Evolutionary conservation across 2,888 invertebrate species (phyloP).

Genomic region (Axea sp.): DNA sequence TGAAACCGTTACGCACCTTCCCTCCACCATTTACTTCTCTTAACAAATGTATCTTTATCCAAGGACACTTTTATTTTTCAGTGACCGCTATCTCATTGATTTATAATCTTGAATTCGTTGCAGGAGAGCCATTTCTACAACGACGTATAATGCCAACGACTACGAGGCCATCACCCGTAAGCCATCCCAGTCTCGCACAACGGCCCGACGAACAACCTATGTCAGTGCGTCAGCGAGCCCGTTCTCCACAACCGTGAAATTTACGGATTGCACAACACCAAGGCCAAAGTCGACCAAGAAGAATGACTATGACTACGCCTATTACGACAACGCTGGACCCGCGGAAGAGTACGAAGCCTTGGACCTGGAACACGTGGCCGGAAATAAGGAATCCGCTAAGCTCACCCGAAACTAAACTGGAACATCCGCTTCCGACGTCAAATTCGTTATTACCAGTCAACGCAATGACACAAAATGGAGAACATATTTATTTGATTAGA

Average conservation of each 20-base stretch:
- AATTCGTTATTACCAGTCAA: constrained; percentile 42
- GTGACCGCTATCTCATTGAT: too few relatives aligned
- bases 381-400: constrained; percentile 76
- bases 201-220: constrained; percentile 76
- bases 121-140: constrained; percentile 71
- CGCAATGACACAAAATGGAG: constrained; percentile 18
- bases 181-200: constrained; percentile 70
- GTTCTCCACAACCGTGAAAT: constrained; percentile 73
- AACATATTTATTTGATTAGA: constrained; percentile 45
- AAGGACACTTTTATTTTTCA: background rate
- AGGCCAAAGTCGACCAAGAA: constrained; percentile 79
- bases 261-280: constrained; percentile 73
- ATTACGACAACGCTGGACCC: constrained; percentile 85
- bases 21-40: too few relatives aligned
- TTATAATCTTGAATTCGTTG: constrained; percentile 16
- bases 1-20: too few relatives aligned
- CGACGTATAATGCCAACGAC: constrained; percentile 73
- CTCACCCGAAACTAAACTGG: constrained; percentile 62
- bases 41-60: too few relatives aligned
- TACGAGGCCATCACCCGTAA: constrained; percentile 71
- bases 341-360: constrained; percentile 79
- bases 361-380: constrained; percentile 76
- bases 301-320: constrained; percentile 90
- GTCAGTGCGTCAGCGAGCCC: constrained; percentile 76
- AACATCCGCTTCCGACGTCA: background rate